Evolutionary conservation across 2,888 invertebrate species (phyloP).

Genomic region (Rotaria magnacalcarata): DNA sequence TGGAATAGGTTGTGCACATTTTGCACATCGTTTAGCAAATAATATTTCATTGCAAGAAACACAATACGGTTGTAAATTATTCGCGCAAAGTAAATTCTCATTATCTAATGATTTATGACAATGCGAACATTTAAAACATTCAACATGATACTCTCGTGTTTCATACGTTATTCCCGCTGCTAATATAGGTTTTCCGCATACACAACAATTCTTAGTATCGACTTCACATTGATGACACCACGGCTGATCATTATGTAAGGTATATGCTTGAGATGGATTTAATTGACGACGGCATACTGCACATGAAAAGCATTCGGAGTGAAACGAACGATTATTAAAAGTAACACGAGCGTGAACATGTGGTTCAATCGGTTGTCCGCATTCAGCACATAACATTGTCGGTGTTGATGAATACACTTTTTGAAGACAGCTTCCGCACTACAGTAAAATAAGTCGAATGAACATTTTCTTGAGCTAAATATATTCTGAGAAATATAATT

Average conservation of each 20-base stretch:
- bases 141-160: not conserved
- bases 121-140: conserved; percentile 18
- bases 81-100: not conserved
- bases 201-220: not conserved
- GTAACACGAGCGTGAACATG: not conserved
- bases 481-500: too few relatives aligned
- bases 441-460: too few relatives aligned
- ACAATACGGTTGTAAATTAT: not conserved
- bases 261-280: conserved; percentile 19
- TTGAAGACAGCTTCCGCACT: not conserved
- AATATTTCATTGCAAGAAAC: not conserved
- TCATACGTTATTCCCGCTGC: not conserved
- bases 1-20: not conserved
- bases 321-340: not conserved
- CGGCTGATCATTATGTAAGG: conserved; percentile 28
- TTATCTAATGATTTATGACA: conserved; percentile 15
- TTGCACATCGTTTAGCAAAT: not conserved
- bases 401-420: not conserved
- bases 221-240: conserved; percentile 4
- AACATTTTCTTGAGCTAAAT: too few relatives aligned
- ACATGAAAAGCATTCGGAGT: conserved; percentile 15
- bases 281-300: not conserved
- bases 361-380: not conserved
- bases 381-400: not conserved
- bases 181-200: not conserved